phyloP scores from a whole-genome alignment of 2,888 invertebrate genomes.

The Deroplatys truncata region DNA sequence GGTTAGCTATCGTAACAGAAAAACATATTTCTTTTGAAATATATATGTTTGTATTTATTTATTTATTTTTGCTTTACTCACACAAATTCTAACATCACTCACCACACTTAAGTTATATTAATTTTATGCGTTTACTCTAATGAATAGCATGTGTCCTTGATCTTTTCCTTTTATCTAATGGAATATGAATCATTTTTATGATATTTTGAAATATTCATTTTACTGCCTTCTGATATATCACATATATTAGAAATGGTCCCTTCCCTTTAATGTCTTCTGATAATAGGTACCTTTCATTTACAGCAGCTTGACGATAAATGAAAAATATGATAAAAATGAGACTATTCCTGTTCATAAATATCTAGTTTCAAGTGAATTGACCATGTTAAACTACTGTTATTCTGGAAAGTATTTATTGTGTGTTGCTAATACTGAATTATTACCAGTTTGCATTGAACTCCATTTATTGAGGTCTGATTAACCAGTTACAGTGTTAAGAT shows the following conservation, averaged over 20 bases:
- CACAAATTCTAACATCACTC: conserved; percentile 14
- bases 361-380: not conserved
- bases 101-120: conserved; percentile 2
- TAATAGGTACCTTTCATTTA: not conserved
- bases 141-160: not conserved
- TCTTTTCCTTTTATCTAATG: not conserved
- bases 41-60: not conserved
- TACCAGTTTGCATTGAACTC: not conserved
- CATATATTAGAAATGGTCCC: not conserved
- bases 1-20: not conserved
- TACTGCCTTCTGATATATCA: not conserved
- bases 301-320: not conserved
- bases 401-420: not conserved
- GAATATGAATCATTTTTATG: not conserved
- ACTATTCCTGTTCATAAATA: not conserved
- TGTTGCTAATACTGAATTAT: not conserved
- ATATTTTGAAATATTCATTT: not conserved
- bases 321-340: not conserved
- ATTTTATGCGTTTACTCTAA: not conserved
- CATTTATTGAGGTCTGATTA: not conserved
- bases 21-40: conserved; percentile 3
- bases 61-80: not conserved
- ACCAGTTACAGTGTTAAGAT: not conserved
- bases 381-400: not conserved
- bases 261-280: not conserved